Evolutionary conservation across 1,140 invertebrate genomes (phyloP), one percentile per base, ranked within the genome.

Genomic region (Achatina immaculata): DNA sequence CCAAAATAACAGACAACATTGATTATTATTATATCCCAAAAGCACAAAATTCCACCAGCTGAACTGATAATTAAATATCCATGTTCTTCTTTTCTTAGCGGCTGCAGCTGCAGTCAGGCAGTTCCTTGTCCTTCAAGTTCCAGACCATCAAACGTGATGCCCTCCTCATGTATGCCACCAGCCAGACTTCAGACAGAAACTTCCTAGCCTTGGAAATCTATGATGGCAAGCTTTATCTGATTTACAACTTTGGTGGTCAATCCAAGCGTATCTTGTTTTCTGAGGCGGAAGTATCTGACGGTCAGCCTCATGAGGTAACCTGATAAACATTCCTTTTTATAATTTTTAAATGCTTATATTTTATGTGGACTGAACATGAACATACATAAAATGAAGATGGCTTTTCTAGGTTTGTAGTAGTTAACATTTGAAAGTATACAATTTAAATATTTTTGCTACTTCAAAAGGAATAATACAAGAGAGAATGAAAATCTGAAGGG

Each of bases 101-200:
- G 7, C 68, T 81, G 21, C 65, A 71, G 4, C 28, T 82, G 28
- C 69, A 51, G 19, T 0, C 34, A 24, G 84, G 82, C 6, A 81
- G 74, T 34, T 58, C 42, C 40, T 62, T 89, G 0, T 81, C 76
- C 16, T 85, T 88, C 65, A 82, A 86, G 51, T 87, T 87, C 73
- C 83, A 85, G 73, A 89, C 88, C 21, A 83, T 96, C 80, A 91
- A 94, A 19, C 92, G 94, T 0, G 94, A 96, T 78, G 97, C 96
- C 0, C 88, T 99, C 0, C 88, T 99, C 0, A 90, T 98, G 0
- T 69, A 65, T 42, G 28, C 42, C 28, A 51, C 40, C 14, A 68
- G 40, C 43, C 66, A 75, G 16, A n/a, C 43, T 36, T 34, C 31
- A 38, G 62, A 43, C 34, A 62, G 36, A 43, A 48, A 81, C n/a